Percentiles rank a stretch among this genome's conserved stretches.
These are phyloP conservation scores for Archivesica marissinica DNA, from an alignment of 1,140 invertebrate genomes.

Conservation along the genomic window DNA sequence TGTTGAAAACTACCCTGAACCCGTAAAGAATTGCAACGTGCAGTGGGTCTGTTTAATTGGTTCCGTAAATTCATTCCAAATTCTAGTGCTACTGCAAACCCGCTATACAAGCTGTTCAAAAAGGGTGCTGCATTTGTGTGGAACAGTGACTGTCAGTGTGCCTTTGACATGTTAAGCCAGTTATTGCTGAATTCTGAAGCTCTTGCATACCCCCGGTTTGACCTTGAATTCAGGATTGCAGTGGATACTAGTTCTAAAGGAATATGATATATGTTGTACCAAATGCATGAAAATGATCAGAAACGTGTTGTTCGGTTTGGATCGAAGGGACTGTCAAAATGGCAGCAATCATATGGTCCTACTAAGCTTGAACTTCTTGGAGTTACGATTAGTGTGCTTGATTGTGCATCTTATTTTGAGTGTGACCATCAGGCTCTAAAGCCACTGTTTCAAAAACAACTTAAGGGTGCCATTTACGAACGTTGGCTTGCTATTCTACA, in stretches of 20 bases:
- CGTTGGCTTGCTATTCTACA: constrained; percentile 59
- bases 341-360: constrained; percentile 65
- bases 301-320: constrained; percentile 43
- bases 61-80: constrained; percentile 60
- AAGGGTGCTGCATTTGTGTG: constrained; percentile 35
- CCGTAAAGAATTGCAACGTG: constrained; percentile 51
- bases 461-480: constrained; percentile 63
- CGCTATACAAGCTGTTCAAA: constrained; percentile 51
- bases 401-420: constrained; percentile 64
- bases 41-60: constrained; percentile 65
- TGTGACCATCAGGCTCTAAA: constrained; percentile 64
- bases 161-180: constrained; percentile 41
- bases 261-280: constrained; percentile 64
- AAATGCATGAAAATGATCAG: constrained; percentile 39
- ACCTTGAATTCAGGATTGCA: constrained; percentile 50
- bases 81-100: constrained; percentile 39
- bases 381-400: constrained; percentile 58
- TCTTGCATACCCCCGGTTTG: constrained; percentile 53
- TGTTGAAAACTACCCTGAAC: constrained; percentile 43
- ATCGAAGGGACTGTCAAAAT: constrained; percentile 59
- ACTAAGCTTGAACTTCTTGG: constrained; percentile 66
- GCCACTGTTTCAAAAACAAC: constrained; percentile 52
- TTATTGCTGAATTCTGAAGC: background rate
- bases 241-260: constrained; percentile 61
- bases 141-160: constrained; percentile 2